Base-by-base conservation (phyloP, 2,113 vertebrate genomes). In the Epinephelus cyanopodus region DNA sequence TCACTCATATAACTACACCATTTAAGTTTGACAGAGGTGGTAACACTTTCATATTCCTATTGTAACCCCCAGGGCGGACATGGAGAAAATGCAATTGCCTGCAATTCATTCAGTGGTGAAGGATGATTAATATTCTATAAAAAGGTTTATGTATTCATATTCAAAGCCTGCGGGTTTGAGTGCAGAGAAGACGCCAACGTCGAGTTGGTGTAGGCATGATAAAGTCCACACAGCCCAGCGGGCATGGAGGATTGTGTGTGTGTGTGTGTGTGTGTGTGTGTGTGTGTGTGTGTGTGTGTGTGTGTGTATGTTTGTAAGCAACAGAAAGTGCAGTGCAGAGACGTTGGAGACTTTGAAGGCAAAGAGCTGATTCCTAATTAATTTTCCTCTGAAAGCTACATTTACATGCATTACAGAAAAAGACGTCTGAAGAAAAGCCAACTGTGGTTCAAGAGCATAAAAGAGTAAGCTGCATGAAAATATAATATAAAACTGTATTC, bases 41-140 rank as follows among this genome's bases (percentile, higher is more conserved):
- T 72, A 80, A 79, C 79, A 33, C 60, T 82, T 82, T 84, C 70
- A 57, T 76, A 82, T 77, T 85, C 66, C 61, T 74, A 33, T 71
- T 67, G 25, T 78, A 84, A 91, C 86, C 87, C 67, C 57, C 0
- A 10, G 72, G 85, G 87, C 80, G 4, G 77, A 84, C 83, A 70
- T 27, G 63, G 62, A 72, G 57, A 80, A 88, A 77, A 71, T 63
- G 85, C 86, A 81, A 33, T 39, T 74, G 78, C 81, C 65, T 83
- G 75, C 76, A 83, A 71, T 85, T 90, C 84, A 86, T 85, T 82
- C 77, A 68, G 69, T 68, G 74, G 63, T 42, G 80, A 86, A 74
- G 65, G 71, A 83, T 83, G 83, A 92, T 93, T 92, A 93, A 92
- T 92, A 93, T 94, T 92, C 87, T 75, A 83, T 86, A 89, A 90